A percentile compares a stretch with the other conserved stretches of the same genome.
Conservation (phyloP, 2,888 invertebrate genomes). For the Lapara coniferarum region DNA sequence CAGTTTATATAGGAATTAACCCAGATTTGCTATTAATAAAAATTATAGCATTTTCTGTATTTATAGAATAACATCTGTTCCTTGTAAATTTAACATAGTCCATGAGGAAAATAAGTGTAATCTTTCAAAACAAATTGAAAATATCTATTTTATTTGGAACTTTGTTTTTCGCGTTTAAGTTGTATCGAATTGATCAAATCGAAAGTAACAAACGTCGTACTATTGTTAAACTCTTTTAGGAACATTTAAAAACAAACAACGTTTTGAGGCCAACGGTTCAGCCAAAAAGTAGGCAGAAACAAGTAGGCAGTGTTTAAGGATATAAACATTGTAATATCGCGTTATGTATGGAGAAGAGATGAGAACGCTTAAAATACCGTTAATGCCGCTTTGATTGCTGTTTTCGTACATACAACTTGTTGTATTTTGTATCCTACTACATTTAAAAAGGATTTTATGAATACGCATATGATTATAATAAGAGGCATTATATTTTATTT, state of each 20-base stretch:
- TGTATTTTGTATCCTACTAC: slow-evolving; percentile 26
- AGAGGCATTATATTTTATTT: too few relatives aligned
- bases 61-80: too few relatives aligned
- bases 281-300: slow-evolving; percentile 46
- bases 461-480: not conserved
- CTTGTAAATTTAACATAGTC: too few relatives aligned
- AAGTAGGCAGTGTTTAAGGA: slow-evolving; percentile 40
- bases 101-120: too few relatives aligned
- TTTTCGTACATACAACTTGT: slow-evolving; percentile 39
- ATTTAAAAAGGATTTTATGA: not conserved
- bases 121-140: not conserved
- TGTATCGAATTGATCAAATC: slow-evolving; percentile 2
- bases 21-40: too few relatives aligned
- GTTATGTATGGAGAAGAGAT: slow-evolving; percentile 44
- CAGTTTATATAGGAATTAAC: too few relatives aligned
- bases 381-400: slow-evolving; percentile 43
- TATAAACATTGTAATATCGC: slow-evolving; percentile 40
- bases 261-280: slow-evolving; percentile 58
- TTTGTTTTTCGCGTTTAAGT: not conserved
- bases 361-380: slow-evolving; percentile 54
- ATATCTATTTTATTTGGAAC: not conserved
- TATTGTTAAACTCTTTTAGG: slow-evolving; percentile 24
- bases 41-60: too few relatives aligned
- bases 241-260: slow-evolving; percentile 63
- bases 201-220: slow-evolving; percentile 15